Evolutionary conservation across 2,797 vertebrate species (phyloP).

Genomic region (Nyctalus aviator): DNA sequence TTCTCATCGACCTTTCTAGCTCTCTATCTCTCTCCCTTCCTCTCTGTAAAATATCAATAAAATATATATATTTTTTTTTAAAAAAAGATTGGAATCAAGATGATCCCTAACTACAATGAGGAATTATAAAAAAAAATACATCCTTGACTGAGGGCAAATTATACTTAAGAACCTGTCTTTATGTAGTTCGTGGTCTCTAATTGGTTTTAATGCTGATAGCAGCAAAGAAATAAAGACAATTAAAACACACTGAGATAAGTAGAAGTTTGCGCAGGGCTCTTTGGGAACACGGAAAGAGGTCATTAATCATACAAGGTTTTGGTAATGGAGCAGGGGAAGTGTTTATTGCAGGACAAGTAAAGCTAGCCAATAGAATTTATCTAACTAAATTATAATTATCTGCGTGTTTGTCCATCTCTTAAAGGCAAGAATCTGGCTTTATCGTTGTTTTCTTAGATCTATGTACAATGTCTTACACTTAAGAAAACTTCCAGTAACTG

Average conservation of each 20-base stretch:
- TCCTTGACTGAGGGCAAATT: constrained; percentile 8
- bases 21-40: too few relatives aligned
- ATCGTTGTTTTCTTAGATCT: not conserved
- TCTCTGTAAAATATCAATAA: too few relatives aligned
- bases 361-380: not conserved
- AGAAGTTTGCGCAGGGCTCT: not conserved
- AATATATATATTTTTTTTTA: too few relatives aligned
- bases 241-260: constrained; percentile 3
- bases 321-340: not conserved
- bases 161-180: not conserved
- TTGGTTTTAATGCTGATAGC: constrained; percentile 2
- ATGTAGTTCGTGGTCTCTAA: not conserved
- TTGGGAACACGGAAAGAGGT: not conserved
- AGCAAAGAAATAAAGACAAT: not conserved
- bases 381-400: not conserved
- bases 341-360: not conserved
- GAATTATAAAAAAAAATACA: not conserved
- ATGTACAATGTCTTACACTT: not conserved
- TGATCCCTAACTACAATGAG: not conserved
- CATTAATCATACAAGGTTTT: not conserved
- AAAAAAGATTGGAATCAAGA: not conserved
- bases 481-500: not conserved
- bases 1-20: too few relatives aligned
- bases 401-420: not conserved
- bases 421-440: not conserved